Evolutionary conservation across 2,113 vertebrate genomes (phyloP), one percentile per base, ranked within the genome.

Genomic region (Austrofundulus limnaeus): DNA sequence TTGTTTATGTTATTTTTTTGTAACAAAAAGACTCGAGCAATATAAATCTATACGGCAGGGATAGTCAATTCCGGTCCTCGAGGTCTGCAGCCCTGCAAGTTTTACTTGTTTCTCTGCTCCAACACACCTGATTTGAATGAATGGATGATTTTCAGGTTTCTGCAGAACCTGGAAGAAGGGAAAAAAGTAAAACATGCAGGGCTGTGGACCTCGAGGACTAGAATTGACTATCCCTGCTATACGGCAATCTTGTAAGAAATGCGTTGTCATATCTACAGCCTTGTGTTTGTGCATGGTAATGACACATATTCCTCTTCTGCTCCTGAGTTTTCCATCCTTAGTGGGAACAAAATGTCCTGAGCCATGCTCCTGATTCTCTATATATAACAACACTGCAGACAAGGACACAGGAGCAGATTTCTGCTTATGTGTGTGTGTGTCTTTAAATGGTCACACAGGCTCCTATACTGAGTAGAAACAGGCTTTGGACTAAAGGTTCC

Each of bases 301-400:
- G 9, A 1, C 11, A 0, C 17, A 46, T 47, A 77, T 79, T 67
- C 66, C 50, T 55, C 59, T 21, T 51, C 59, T 56, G 52, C 31
- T 55, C 21, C 38, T 72, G 71, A 58, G 41, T 57, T 62, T 66
- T 71, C 69, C 67, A 67, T 70, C 24, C 25, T n/a, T 47, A 17
- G 16, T 4, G 14, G 61, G 73, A 80, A 84, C 74, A 82, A 50
- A 9, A 66, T 77, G 79, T 82, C 34, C 65, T 45, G 59, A 21
- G 4, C 57, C 70, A 48, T 48, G 50, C 21, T 69, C 73, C 61
- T 48, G 19, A 39, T 42, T 60, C 61, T 48, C 31, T 49, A 60
- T 62, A 66, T 72, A 56, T 60, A 73, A 69, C 80, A 72, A 34
- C 48, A 62, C 69, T 71, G 61, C 52, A 3, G 62, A 61, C 28